These are phyloP conservation scores for Perca schrenkii DNA, from an alignment of 2,113 vertebrate species.

Conservation along the genomic window DNA sequence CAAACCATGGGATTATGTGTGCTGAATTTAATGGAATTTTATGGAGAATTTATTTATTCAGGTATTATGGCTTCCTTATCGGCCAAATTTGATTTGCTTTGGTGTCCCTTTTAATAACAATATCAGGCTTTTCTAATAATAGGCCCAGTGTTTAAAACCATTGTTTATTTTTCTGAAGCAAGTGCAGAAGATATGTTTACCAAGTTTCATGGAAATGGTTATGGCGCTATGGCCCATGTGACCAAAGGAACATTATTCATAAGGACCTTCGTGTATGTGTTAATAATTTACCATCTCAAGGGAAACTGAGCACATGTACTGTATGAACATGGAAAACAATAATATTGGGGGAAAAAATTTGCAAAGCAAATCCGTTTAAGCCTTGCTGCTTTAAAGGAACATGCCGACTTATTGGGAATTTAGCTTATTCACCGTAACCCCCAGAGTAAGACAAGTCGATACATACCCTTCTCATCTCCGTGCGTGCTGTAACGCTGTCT, in stretches of 20 bases:
- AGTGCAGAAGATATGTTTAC: neutral
- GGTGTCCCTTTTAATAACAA: neutral
- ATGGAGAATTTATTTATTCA: slow-evolving; percentile 20
- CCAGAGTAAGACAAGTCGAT: too few relatives aligned
- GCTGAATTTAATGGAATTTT: slow-evolving; percentile 23
- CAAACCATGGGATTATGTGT: slow-evolving; percentile 15
- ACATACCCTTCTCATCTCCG: too few relatives aligned
- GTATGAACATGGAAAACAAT: slow-evolving; percentile 11
- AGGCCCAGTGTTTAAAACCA: neutral
- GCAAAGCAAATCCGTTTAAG: slow-evolving; percentile 10
- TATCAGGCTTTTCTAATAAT: neutral
- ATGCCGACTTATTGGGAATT: too few relatives aligned
- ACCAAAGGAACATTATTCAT: neutral
- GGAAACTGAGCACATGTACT: slow-evolving; percentile 1
- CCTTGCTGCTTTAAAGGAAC: slow-evolving; percentile 41
- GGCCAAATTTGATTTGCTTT: slow-evolving; percentile 9
- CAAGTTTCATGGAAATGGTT: neutral
- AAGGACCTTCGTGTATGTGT: neutral
- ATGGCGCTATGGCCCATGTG: neutral
- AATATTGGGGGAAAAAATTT: neutral
- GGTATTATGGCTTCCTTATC: neutral
- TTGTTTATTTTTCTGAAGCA: neutral
- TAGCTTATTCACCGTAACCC: too few relatives aligned
- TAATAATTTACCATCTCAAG: neutral
- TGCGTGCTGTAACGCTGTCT: too few relatives aligned